phyloP scores from a whole-genome alignment of 2,888 invertebrate species.

The Morpho deidamia region DNA sequence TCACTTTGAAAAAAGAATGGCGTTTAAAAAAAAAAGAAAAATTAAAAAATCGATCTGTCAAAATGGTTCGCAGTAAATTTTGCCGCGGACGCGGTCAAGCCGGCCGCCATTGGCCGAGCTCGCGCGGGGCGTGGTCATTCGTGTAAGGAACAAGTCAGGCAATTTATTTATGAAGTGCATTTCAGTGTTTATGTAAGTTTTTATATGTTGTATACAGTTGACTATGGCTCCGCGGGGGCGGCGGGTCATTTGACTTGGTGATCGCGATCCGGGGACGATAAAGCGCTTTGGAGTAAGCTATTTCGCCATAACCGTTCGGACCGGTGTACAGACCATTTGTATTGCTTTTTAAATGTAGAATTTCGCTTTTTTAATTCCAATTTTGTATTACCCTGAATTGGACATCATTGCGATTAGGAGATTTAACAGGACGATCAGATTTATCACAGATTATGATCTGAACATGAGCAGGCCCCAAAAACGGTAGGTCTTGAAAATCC shows the following conservation, averaged over 20 bases:
- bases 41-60: constrained; percentile 71
- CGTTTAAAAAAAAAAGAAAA: constrained; percentile 42
- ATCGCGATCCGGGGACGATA: constrained; percentile 34
- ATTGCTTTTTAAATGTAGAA: neutral
- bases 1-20: constrained; percentile 46
- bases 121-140: constrained; percentile 57
- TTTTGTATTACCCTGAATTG: too few relatives aligned
- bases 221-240: constrained; percentile 42
- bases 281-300: constrained; percentile 22
- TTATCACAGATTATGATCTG: too few relatives aligned
- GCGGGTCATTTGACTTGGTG: constrained; percentile 49
- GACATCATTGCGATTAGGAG: too few relatives aligned
- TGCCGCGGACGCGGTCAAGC: constrained; percentile 44
- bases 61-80: constrained; percentile 72
- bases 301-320: constrained; percentile 1
- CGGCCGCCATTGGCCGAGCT: constrained; percentile 47
- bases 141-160: constrained; percentile 52
- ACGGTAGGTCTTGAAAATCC: too few relatives aligned
- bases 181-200: constrained; percentile 39
- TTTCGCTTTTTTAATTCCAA: neutral
- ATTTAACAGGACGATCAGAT: too few relatives aligned
- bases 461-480: too few relatives aligned
- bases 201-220: constrained; percentile 37
- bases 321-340: neutral
- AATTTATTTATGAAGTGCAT: constrained; percentile 72